Percentiles rank a stretch among this genome's conserved stretches.
phyloP scores from a whole-genome alignment of 2,113 vertebrate species.

The Solea senegalensis region DNA sequence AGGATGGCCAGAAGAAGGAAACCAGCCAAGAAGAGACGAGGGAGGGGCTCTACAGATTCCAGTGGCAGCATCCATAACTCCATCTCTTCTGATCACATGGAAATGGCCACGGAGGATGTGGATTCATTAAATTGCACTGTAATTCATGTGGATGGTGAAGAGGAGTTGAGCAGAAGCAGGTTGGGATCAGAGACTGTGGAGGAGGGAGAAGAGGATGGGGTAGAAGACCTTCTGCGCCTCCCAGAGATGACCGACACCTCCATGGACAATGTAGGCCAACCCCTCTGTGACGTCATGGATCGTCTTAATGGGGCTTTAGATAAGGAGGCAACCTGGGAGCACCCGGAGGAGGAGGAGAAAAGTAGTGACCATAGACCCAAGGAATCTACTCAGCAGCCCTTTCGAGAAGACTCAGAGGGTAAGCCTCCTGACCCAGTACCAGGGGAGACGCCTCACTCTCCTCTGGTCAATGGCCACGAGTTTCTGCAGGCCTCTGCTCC shows the following conservation, averaged over 20 bases:
- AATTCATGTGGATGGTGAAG: conserved; percentile 41
- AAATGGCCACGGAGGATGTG: conserved; percentile 31
- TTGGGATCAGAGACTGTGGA: conserved; percentile 42
- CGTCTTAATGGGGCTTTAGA: conserved; percentile 87
- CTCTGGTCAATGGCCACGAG: conserved; percentile 41
- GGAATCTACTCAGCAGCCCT: conserved; percentile 85
- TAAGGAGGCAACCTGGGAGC: conserved; percentile 73
- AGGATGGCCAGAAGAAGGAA: conserved; percentile 93
- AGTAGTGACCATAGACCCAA: not conserved
- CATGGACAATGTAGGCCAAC: conserved; percentile 90
- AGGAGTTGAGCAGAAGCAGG: conserved; percentile 53
- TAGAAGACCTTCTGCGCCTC: conserved; percentile 76
- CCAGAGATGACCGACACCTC: conserved; percentile 93
- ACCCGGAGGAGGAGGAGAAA: conserved; percentile 12
- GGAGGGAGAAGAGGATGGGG: conserved; percentile 44
- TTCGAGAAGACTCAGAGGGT: conserved; percentile 87
- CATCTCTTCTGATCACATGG: conserved; percentile 72
- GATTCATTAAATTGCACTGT: conserved; percentile 54
- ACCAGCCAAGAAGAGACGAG: conserved; percentile 83
- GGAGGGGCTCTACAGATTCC: conserved; percentile 74
- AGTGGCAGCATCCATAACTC: conserved; percentile 78
- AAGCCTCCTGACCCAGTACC: conserved; percentile 82
- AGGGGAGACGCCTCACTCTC: conserved; percentile 69
- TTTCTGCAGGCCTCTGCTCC: conserved; percentile 80
- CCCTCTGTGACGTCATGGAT: conserved; percentile 89